Evolutionary conservation across 2,113 vertebrate species (phyloP).

Genomic region (Struthio camelus): DNA sequence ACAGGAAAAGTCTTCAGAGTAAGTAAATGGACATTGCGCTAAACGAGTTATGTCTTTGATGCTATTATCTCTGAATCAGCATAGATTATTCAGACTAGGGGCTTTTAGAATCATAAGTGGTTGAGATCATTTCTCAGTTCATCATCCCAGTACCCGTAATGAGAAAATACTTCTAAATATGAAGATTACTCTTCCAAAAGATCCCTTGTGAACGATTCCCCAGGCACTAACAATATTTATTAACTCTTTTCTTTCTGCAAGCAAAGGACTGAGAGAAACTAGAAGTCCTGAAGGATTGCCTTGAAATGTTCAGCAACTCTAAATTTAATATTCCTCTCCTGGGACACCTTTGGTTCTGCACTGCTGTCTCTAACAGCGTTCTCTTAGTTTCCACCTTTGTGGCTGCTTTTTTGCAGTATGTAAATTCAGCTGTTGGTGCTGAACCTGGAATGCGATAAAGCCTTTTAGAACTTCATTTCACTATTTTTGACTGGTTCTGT

Average conservation of each 20-base stretch:
- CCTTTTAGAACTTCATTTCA: slow-evolving; percentile 48
- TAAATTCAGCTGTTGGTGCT: slow-evolving; percentile 48
- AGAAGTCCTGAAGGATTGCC: not conserved
- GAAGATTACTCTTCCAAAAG: slow-evolving; percentile 74
- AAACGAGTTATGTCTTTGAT: slow-evolving; percentile 79
- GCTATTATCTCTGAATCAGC: slow-evolving; percentile 77
- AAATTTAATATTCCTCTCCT: not conserved
- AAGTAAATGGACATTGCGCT: slow-evolving; percentile 74
- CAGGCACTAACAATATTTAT: slow-evolving; percentile 58
- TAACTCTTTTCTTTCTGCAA: slow-evolving; percentile 41
- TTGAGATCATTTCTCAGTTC: slow-evolving; percentile 78
- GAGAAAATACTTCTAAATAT: slow-evolving; percentile 78
- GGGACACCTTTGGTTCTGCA: not conserved
- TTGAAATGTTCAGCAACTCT: slow-evolving; percentile 3
- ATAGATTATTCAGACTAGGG: slow-evolving; percentile 73
- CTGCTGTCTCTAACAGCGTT: not conserved
- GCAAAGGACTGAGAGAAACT: not conserved
- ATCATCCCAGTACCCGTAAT: slow-evolving; percentile 80
- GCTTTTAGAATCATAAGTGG: slow-evolving; percentile 76
- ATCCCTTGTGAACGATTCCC: slow-evolving; percentile 66
- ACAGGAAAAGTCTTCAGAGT: slow-evolving; percentile 71
- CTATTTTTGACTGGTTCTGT: slow-evolving; percentile 46
- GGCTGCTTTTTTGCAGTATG: not conserved
- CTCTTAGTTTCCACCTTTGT: slow-evolving; percentile 6
- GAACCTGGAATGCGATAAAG: slow-evolving; percentile 24